These are phyloP conservation scores for Horisme vitalbata DNA, from an alignment of 2,888 invertebrate genomes.

Conservation along the genomic window DNA sequence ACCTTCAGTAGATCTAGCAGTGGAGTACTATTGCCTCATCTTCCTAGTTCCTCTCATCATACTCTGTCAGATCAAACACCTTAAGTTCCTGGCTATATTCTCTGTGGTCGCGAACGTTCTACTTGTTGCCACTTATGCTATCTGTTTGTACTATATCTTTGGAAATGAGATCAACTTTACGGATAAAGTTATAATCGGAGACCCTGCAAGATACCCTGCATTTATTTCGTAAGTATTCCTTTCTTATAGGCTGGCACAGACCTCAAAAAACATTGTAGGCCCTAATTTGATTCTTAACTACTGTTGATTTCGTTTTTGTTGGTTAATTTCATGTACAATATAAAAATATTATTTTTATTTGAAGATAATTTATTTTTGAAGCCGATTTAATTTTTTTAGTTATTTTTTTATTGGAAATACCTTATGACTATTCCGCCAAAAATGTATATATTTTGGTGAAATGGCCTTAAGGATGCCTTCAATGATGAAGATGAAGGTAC, in stretches of 20 bases:
- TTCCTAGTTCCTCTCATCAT: conserved; percentile 62
- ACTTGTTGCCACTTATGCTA: conserved; percentile 89
- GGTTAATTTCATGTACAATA: too few relatives aligned
- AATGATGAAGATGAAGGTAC: too few relatives aligned
- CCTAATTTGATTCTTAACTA: too few relatives aligned
- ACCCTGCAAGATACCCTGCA: conserved; percentile 87
- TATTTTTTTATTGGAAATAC: too few relatives aligned
- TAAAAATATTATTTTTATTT: too few relatives aligned
- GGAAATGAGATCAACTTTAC: conserved; percentile 67
- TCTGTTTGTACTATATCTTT: conserved; percentile 93
- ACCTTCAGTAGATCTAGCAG: conserved; percentile 53
- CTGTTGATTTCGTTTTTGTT: too few relatives aligned
- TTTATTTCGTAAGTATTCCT: conserved; percentile 86
- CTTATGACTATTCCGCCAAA: too few relatives aligned
- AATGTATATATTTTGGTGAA: too few relatives aligned
- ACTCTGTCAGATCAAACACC: conserved; percentile 84
- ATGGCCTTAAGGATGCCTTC: too few relatives aligned
- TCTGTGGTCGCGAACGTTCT: conserved; percentile 94
- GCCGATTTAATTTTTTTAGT: too few relatives aligned
- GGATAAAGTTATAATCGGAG: conserved; percentile 80
- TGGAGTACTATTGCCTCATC: conserved; percentile 73
- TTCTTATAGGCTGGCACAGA: too few relatives aligned
- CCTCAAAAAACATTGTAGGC: not conserved
- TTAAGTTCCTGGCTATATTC: conserved; percentile 94
- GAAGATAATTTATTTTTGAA: too few relatives aligned